phyloP scores from a whole-genome alignment of 2,888 invertebrate genomes.

The Notodonta dromedarius region DNA sequence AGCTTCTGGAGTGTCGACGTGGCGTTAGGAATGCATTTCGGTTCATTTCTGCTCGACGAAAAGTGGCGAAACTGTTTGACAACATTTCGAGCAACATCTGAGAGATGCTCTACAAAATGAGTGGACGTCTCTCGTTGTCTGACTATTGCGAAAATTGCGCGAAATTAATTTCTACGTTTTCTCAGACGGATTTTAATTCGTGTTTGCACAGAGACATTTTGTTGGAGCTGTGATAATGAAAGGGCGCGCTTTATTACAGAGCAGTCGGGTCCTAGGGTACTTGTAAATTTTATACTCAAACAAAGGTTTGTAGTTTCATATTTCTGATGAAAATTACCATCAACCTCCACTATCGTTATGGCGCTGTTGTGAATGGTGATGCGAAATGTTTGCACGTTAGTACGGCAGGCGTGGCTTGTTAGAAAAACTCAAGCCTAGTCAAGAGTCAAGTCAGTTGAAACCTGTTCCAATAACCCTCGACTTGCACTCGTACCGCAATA shows the following conservation, averaged over 20 bases:
- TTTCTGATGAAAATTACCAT: too few relatives aligned
- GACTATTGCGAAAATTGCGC: neutral
- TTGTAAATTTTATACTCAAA: too few relatives aligned
- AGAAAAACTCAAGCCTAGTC: too few relatives aligned
- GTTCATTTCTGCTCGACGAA: constrained; percentile 20
- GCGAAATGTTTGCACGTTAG: too few relatives aligned
- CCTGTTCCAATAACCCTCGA: too few relatives aligned
- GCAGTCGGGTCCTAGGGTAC: neutral
- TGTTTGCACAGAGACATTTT: neutral
- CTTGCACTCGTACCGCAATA: too few relatives aligned
- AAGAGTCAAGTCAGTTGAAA: too few relatives aligned
- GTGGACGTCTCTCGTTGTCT: neutral
- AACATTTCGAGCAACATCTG: neutral
- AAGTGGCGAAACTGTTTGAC: constrained; percentile 10
- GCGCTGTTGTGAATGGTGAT: too few relatives aligned
- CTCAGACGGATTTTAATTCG: neutral
- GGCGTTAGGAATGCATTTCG: constrained; percentile 34
- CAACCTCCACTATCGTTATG: too few relatives aligned
- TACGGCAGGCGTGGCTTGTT: too few relatives aligned
- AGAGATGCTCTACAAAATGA: neutral
- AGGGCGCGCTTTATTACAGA: neutral
- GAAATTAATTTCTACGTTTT: neutral
- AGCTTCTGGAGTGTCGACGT: constrained; percentile 43
- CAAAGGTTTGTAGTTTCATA: too few relatives aligned
- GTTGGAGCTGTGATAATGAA: neutral